Evolutionary conservation across 2,113 vertebrate species (phyloP).

Genomic region (Cathartes aura): DNA sequence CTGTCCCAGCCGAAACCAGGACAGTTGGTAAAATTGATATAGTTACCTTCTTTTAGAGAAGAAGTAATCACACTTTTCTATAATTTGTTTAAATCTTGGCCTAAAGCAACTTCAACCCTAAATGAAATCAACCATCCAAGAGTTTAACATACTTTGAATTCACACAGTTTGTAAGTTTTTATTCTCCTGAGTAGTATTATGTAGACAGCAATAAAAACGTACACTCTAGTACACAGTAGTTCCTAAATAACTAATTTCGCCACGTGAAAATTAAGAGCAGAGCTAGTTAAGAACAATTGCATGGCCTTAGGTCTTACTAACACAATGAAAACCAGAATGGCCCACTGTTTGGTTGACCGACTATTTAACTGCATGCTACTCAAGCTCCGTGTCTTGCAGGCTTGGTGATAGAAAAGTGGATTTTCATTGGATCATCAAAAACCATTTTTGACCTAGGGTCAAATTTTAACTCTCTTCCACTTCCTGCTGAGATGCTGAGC

Average conservation of each 20-base stretch:
- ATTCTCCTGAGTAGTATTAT: not conserved
- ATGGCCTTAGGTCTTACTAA: not conserved
- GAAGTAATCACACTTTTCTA: not conserved
- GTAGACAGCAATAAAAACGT: not conserved
- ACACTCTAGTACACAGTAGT: not conserved
- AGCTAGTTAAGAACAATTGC: not conserved
- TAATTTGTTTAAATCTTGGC: not conserved
- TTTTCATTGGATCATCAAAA: slow-evolving; percentile 19
- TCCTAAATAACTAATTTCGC: not conserved
- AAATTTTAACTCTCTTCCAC: slow-evolving; percentile 24
- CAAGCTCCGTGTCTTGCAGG: not conserved
- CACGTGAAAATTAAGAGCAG: not conserved
- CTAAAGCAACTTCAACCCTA: not conserved
- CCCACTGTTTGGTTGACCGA: not conserved
- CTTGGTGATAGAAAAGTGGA: not conserved
- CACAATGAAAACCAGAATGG: not conserved
- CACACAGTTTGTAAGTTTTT: not conserved
- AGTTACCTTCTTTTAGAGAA: not conserved
- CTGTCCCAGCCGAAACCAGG: too few relatives aligned
- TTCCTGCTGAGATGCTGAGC: slow-evolving; percentile 32
- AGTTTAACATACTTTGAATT: not conserved
- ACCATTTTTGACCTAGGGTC: not conserved
- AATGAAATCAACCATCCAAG: not conserved
- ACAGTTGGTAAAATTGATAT: not conserved
- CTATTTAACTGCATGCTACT: not conserved